These are phyloP conservation scores for Talpa occidentalis DNA, from an alignment of 2,113 vertebrate genomes.

Conservation along the genomic window DNA sequence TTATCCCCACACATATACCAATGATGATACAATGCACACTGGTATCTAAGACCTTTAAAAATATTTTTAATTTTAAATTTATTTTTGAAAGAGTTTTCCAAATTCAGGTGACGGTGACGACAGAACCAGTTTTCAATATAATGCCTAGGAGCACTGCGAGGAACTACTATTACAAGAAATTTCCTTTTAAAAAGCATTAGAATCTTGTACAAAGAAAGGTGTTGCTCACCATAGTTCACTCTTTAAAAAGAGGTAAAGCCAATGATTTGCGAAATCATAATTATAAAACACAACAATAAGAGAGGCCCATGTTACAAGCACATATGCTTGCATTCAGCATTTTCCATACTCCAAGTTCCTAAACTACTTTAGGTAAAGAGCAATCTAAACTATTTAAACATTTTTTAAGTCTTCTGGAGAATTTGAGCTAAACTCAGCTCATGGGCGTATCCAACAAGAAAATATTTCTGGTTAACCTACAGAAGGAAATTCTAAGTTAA, in stretches of 20 bases:
- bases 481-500: constrained; percentile 14
- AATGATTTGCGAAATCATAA: neutral
- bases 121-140: neutral
- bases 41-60: neutral
- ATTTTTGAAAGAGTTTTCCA: constrained; percentile 39
- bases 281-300: neutral
- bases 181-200: neutral
- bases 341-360: neutral
- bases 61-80: constrained; percentile 21
- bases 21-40: neutral
- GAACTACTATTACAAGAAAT: neutral
- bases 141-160: neutral
- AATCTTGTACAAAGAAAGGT: neutral
- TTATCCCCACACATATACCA: neutral
- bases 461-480: neutral
- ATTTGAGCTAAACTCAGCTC: neutral
- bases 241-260: neutral
- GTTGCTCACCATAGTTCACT: neutral
- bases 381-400: constrained; percentile 1
- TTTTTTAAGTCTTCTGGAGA: neutral
- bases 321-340: neutral
- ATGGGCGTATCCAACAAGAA: neutral
- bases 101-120: neutral
- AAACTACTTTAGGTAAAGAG: neutral
- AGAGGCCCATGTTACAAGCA: neutral